These are phyloP conservation scores for Nesospiza acunhae DNA, from an alignment of 2,113 vertebrate genomes.

Conservation along the genomic window DNA sequence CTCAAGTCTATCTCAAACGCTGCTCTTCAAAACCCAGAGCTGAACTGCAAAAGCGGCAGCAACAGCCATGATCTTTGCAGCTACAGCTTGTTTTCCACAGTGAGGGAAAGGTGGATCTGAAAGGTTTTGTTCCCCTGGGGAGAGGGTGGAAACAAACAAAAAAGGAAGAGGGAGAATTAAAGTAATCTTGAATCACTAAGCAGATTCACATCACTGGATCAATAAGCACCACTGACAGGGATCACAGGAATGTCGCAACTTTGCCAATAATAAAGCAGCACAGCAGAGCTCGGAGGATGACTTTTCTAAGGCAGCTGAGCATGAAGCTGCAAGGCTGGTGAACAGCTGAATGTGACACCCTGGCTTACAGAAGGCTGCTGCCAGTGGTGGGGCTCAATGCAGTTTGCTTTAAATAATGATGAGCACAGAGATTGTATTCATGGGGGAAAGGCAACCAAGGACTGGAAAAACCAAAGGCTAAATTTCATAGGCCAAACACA, in stretches of 20 bases:
- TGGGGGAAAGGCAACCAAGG: slow-evolving; percentile 21
- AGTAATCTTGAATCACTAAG: slow-evolving; percentile 74
- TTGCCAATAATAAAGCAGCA: slow-evolving; percentile 72
- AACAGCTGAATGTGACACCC: slow-evolving; percentile 63
- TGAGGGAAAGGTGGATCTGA: slow-evolving; percentile 45
- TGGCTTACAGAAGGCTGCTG: neutral
- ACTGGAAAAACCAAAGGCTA: slow-evolving; percentile 67
- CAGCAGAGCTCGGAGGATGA: slow-evolving; percentile 53
- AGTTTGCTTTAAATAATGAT: slow-evolving; percentile 56
- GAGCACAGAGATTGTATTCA: slow-evolving; percentile 6
- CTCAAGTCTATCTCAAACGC: neutral
- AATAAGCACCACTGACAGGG: slow-evolving; percentile 74
- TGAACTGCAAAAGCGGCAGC: slow-evolving; percentile 28
- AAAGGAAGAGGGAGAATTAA: slow-evolving; percentile 68
- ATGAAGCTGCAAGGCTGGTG: slow-evolving; percentile 56
- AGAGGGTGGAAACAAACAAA: slow-evolving; percentile 64
- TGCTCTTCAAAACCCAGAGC: slow-evolving; percentile 17
- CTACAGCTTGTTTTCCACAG: slow-evolving; percentile 29
- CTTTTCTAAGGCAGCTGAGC: slow-evolving; percentile 67
- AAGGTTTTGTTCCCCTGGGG: slow-evolving; percentile 58
- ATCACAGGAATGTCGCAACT: slow-evolving; percentile 73
- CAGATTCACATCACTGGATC: slow-evolving; percentile 72
- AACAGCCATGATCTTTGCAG: neutral
- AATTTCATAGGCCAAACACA: slow-evolving; percentile 69
- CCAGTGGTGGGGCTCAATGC: neutral